These are phyloP conservation scores for Centropus unirufus DNA, from an alignment of 2,113 vertebrate genomes.

Conservation along the genomic window DNA sequence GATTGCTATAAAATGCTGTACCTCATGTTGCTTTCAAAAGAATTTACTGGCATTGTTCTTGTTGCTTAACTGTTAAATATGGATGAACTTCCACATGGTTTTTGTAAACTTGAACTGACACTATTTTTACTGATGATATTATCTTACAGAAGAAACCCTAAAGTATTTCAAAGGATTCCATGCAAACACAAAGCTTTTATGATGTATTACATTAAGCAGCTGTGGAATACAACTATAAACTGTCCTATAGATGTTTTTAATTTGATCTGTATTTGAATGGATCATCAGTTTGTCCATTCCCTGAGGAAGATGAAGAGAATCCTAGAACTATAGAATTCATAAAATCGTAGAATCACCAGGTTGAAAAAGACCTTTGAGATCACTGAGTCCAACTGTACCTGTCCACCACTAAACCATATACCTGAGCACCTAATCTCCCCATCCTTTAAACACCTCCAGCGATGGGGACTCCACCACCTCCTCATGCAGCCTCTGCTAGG, in stretches of 20 bases:
- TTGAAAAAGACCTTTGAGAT: too few species aligned
- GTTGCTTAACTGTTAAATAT: constrained; percentile 20
- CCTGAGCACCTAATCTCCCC: too few species aligned
- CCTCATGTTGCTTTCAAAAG: constrained; percentile 57
- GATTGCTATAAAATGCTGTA: constrained; percentile 51
- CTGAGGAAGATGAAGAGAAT: background rate
- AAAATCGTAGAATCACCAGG: too few species aligned
- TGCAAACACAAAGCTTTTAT: background rate
- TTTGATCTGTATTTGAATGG: background rate
- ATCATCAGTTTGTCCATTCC: background rate
- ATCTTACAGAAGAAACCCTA: background rate
- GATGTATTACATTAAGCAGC: background rate
- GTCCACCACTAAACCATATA: too few species aligned
- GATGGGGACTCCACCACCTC: too few species aligned
- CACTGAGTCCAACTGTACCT: too few species aligned
- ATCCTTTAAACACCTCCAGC: too few species aligned
- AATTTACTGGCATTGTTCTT: constrained; percentile 69
- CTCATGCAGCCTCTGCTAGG: too few species aligned
- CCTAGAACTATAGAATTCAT: too few species aligned
- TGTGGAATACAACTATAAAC: background rate
- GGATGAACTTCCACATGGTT: constrained; percentile 41
- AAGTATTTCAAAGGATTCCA: background rate
- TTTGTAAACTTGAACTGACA: background rate
- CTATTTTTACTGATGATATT: background rate
- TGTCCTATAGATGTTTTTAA: background rate